Percentiles rank a stretch among this genome's conserved stretches.
These are phyloP conservation scores for Celastrina argiolus DNA, from an alignment of 2,888 invertebrate species.

Conservation along the genomic window DNA sequence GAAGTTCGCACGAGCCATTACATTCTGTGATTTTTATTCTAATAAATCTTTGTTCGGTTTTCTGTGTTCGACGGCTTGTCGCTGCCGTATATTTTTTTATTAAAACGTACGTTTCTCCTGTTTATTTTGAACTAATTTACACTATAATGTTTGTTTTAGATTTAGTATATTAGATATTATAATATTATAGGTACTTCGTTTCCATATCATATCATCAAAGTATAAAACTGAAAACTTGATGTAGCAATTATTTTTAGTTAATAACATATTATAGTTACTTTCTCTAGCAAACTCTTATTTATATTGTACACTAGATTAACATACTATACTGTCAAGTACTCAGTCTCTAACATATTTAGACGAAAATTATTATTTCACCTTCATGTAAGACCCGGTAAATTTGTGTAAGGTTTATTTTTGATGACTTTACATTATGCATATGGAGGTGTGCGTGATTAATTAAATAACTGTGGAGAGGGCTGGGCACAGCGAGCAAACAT, in stretches of 20 bases:
- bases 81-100: constrained; percentile 21
- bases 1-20: constrained; percentile 36
- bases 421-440: constrained; percentile 16
- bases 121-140: background rate
- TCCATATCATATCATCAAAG: too few relatives aligned
- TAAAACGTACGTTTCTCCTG: background rate
- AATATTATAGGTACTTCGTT: too few relatives aligned
- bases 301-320: too few relatives aligned
- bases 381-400: background rate
- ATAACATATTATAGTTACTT: too few relatives aligned
- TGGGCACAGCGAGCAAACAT: constrained; percentile 2
- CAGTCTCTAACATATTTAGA: too few relatives aligned
- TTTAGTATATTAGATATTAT: too few relatives aligned
- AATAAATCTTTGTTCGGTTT: constrained; percentile 45
- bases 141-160: background rate
- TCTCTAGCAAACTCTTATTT: too few relatives aligned
- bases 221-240: too few relatives aligned
- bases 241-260: too few relatives aligned
- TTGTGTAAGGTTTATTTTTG: constrained; percentile 11
- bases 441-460: constrained; percentile 16
- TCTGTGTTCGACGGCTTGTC: constrained; percentile 43
- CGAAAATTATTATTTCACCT: background rate
- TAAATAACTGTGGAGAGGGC: constrained; percentile 16
- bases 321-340: too few relatives aligned
- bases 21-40: constrained; percentile 39